Evolutionary conservation across 2,113 vertebrate genomes (phyloP).

Genomic region (Eudyptes chrysolophus): DNA sequence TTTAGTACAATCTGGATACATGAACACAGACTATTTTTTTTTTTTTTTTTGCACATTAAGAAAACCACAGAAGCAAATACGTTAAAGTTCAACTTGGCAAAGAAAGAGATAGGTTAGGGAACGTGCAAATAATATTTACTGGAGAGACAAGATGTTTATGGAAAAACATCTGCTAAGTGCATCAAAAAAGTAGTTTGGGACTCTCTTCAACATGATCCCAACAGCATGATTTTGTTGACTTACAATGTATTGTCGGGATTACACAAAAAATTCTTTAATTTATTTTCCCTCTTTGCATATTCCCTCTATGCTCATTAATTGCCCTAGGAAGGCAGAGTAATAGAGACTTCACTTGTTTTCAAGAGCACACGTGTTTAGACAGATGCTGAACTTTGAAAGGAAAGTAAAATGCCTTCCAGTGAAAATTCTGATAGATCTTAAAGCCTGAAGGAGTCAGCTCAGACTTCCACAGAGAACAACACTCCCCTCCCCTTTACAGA

Average conservation of each 20-base stretch:
- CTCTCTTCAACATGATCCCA: slow-evolving; percentile 10
- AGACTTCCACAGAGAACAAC: neutral
- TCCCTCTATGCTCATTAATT: slow-evolving; percentile 22
- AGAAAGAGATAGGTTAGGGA: neutral
- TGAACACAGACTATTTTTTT: neutral
- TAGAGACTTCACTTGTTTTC: slow-evolving; percentile 21
- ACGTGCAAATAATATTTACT: slow-evolving; percentile 50
- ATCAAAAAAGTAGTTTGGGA: slow-evolving; percentile 29
- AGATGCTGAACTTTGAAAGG: slow-evolving; percentile 34
- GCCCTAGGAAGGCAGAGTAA: slow-evolving; percentile 14
- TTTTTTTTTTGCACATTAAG: neutral
- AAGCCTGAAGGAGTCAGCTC: neutral
- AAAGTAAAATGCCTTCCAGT: neutral
- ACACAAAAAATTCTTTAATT: slow-evolving; percentile 61
- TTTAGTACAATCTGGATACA: neutral
- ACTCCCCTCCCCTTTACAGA: neutral
- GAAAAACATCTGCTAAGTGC: slow-evolving; percentile 51
- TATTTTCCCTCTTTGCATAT: slow-evolving; percentile 40
- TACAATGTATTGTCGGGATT: neutral
- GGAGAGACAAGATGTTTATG: slow-evolving; percentile 11
- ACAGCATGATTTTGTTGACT: slow-evolving; percentile 43
- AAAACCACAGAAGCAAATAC: neutral
- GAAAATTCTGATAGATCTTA: neutral
- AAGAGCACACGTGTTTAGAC: neutral
- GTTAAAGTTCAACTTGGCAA: neutral